Evolutionary conservation across 2,113 vertebrate species (phyloP).

Genomic region (Clarias magur): DNA sequence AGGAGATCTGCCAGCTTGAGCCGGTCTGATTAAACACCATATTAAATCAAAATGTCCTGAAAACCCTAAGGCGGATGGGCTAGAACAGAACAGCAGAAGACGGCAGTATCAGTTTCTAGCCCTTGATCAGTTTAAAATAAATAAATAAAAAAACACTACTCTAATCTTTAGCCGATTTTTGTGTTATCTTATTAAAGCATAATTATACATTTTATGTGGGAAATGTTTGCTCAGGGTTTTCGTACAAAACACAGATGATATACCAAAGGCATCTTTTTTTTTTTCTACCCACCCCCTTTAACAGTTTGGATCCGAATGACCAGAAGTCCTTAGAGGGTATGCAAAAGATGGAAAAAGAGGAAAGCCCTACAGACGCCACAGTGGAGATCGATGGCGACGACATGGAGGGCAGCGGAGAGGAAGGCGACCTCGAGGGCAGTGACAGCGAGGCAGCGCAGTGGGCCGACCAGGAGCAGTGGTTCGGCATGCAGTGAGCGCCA

Average conservation of each 20-base stretch:
- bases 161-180: no score
- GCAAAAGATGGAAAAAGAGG: constrained; percentile 99
- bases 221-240: background rate
- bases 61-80: no score
- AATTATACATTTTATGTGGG: background rate
- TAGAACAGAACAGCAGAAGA: no score
- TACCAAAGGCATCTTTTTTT: background rate
- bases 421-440: constrained; percentile 95
- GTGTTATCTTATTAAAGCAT: background rate
- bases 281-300: background rate
- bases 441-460: constrained; percentile 97
- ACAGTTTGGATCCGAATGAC: constrained; percentile 94
- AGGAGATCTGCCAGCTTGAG: background rate
- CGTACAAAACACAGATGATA: background rate
- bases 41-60: no score
- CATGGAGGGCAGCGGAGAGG: constrained; percentile 98
- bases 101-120: no score
- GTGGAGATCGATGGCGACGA: constrained; percentile 97
- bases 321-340: constrained; percentile 97
- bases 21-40: no score
- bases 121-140: no score
- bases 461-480: constrained; percentile 99
- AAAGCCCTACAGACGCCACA: constrained; percentile 93
- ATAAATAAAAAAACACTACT: no score
- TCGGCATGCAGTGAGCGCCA: constrained; percentile 88